Percentiles rank a stretch among this genome's conserved stretches.
Evolutionary conservation across 1,140 invertebrate genomes (phyloP).

Genomic region (Coboldia fuscipes): DNA sequence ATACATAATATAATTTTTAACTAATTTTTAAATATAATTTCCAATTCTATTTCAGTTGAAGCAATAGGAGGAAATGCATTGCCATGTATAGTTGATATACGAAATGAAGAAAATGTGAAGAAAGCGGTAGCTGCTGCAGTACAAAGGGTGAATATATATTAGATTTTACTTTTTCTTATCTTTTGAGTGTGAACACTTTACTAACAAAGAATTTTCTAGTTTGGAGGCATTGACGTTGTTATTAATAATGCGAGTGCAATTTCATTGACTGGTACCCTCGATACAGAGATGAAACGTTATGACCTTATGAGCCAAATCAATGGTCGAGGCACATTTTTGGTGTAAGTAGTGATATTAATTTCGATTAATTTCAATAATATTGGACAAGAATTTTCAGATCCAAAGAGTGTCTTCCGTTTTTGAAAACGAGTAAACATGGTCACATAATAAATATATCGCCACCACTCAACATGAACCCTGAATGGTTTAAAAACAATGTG

Average conservation of each 20-base stretch:
- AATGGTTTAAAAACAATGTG: slow-evolving; percentile 86
- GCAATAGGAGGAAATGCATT: slow-evolving; percentile 73
- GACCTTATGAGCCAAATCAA: slow-evolving; percentile 89
- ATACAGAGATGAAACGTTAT: slow-evolving; percentile 89
- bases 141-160: slow-evolving; percentile 27
- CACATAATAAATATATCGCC: slow-evolving; percentile 95
- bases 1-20: slow-evolving; percentile 1
- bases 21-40: slow-evolving; percentile 1
- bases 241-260: slow-evolving; percentile 97
- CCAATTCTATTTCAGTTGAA: slow-evolving; percentile 46
- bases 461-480: slow-evolving; percentile 70
- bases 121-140: slow-evolving; percentile 73
- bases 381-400: slow-evolving; percentile 38
- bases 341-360: slow-evolving; percentile 51
- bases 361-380: no score
- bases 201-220: slow-evolving; percentile 24
- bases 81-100: slow-evolving; percentile 85
- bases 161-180: no score
- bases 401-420: slow-evolving; percentile 74
- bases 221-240: slow-evolving; percentile 90
- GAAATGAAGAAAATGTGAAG: slow-evolving; percentile 64
- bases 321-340: slow-evolving; percentile 76
- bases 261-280: slow-evolving; percentile 60
- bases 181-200: no score
- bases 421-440: slow-evolving; percentile 74